Evolutionary conservation across 2,888 invertebrate species (phyloP), one percentile per base, ranked within the genome.

Genomic region (Dasysyrphus tricinctus): DNA sequence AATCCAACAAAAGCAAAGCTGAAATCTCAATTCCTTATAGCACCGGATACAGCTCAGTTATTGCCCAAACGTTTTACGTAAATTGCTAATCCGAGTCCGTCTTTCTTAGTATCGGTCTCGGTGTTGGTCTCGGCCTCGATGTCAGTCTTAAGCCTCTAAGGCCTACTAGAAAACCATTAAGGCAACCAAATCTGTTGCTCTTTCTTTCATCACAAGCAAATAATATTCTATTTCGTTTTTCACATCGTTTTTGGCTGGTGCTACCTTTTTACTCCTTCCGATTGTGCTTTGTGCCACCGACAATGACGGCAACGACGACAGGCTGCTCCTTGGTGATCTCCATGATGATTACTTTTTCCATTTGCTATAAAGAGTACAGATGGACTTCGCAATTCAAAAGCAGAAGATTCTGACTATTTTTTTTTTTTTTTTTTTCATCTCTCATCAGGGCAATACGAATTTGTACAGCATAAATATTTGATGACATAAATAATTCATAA

Each of bases 401-500:
- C 54, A 39, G 12, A 37, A 34, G 78, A 74, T 56, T 47, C 47
- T 7, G 39, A 24, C 3, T 61, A 5, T 63, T 61, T 65, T 42
- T 29, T 42, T 29, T 57, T n/a, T n/a, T n/a, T n/a, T n/a, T 75
- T 67, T 34, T 65, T 29, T 44, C 57, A 65, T 67, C 51, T 24
- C 63, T 72, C 75, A 54, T 56, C 81, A 34, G 70, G 56, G 70
- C 59, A 75, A 74, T 75, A 63, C 81, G 69, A 82, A 86, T 82
- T 86, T 86, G 86, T 86, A 75, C 70, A 72, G 82, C 57, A 86
- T 86, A 86, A 82, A 86, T 86, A 86, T 82, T 86, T 86, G 86
- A 86, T 86, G 72, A 72, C 32, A 86, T 86, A 86, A 86, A 86
- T 86, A 86, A 86, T 86, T 86, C 86, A 86, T 86, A 86, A 86